Conservation (phyloP, 2,113 vertebrate species). For the Ctenomys sociabilis region DNA sequence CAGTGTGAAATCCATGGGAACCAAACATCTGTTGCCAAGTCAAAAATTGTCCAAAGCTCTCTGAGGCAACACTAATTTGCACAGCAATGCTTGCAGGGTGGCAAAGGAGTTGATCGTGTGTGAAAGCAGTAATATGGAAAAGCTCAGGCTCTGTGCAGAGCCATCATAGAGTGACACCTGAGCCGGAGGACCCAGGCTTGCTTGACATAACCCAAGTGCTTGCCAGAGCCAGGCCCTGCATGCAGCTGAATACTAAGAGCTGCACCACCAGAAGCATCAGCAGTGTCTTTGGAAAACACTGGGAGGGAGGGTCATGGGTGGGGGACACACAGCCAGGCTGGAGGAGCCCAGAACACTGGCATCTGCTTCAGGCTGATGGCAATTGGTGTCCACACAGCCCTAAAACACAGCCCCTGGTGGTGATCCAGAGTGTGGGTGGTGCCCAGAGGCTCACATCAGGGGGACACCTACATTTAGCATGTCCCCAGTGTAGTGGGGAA, state of each 20-base stretch:
- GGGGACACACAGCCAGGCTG: not conserved
- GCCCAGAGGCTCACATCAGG: slow-evolving; percentile 84
- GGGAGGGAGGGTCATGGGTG: not conserved
- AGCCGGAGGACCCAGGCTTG: not conserved
- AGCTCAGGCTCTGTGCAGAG: not conserved
- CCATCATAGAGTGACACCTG: not conserved
- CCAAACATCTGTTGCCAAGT: not conserved
- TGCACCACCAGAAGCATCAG: slow-evolving; percentile 63
- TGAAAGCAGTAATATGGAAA: not conserved
- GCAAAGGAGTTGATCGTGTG: not conserved
- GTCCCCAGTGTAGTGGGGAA: slow-evolving; percentile 90
- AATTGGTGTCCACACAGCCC: slow-evolving; percentile 49
- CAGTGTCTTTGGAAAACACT: not conserved
- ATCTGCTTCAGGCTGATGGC: slow-evolving; percentile 76
- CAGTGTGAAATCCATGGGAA: not conserved
- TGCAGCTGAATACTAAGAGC: slow-evolving; percentile 51
- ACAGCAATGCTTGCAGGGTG: not conserved
- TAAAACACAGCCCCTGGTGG: slow-evolving; percentile 57
- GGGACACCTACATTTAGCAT: slow-evolving; percentile 98
- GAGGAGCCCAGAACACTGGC: slow-evolving; percentile 18
- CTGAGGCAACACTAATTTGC: not conserved
- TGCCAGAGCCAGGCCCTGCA: slow-evolving; percentile 53
- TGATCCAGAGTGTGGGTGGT: slow-evolving; percentile 71
- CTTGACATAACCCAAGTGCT: slow-evolving; percentile 49
- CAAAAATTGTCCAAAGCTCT: not conserved